Evolutionary conservation across 2,113 vertebrate genomes (phyloP).

Genomic region (Addax nasomaculatus): DNA sequence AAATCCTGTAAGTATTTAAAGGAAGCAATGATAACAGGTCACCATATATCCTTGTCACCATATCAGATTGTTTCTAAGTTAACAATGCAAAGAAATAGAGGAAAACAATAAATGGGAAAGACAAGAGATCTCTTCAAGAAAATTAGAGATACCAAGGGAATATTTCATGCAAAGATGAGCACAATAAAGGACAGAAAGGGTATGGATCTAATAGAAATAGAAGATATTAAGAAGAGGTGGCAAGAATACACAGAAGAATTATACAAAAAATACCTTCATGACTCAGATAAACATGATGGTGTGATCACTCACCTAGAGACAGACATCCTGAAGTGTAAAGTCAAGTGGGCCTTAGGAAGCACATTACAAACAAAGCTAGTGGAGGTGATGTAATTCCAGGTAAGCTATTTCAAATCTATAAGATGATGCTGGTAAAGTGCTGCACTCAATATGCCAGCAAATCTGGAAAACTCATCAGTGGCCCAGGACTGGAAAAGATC

Average conservation of each 20-base stretch:
- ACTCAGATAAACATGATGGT: background rate
- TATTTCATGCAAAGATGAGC: background rate
- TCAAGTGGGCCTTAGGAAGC: background rate
- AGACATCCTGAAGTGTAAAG: background rate
- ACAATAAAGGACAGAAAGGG: background rate
- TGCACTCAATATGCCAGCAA: background rate
- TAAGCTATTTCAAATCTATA: background rate
- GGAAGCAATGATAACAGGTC: background rate
- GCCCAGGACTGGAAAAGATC: background rate
- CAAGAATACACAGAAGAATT: background rate
- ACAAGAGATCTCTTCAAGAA: background rate
- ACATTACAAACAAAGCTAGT: background rate
- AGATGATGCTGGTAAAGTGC: background rate
- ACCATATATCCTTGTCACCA: background rate
- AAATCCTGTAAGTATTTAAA: background rate
- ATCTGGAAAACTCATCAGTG: background rate
- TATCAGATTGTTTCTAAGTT: background rate
- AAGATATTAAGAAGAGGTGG: background rate
- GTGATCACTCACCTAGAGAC: background rate
- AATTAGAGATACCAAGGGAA: background rate
- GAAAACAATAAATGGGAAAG: background rate
- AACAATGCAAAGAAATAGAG: background rate
- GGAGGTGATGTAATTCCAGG: background rate
- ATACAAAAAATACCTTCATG: background rate
- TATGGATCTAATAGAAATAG: background rate